phyloP scores from a whole-genome alignment of 2,888 invertebrate genomes.

The Patella pellucida region DNA sequence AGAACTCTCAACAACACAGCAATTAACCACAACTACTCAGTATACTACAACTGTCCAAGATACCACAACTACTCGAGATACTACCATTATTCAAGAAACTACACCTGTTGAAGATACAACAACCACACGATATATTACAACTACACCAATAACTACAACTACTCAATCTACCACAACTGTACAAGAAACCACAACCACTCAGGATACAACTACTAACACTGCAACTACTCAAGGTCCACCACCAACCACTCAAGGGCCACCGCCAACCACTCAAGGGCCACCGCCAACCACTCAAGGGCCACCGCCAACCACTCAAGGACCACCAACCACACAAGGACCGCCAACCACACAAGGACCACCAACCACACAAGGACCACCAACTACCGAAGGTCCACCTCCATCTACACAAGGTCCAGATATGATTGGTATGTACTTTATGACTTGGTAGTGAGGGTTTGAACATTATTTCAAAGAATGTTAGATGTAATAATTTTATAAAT shows the following conservation, averaged over 20 bases:
- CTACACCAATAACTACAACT: slow-evolving; percentile 22
- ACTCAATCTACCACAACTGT: background rate
- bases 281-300: background rate
- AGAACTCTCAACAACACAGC: too few species aligned
- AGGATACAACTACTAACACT: background rate
- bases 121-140: slow-evolving; percentile 8
- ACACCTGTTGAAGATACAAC: background rate
- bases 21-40: background rate
- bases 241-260: slow-evolving; percentile 1
- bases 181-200: background rate
- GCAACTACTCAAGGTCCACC: slow-evolving; percentile 6
- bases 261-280: background rate
- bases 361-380: background rate
- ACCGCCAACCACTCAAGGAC: slow-evolving; percentile 13
- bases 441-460: too few species aligned
- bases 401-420: too few species aligned
- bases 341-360: slow-evolving; percentile 1
- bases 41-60: background rate
- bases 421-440: too few species aligned
- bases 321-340: slow-evolving; percentile 1
- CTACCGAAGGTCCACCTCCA: background rate
- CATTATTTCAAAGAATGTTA: too few species aligned
- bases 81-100: slow-evolving; percentile 5
- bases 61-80: slow-evolving; percentile 10
- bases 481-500: too few species aligned